phyloP scores from a whole-genome alignment of 1,140 invertebrate genomes.

The Drosophila tristis region DNA sequence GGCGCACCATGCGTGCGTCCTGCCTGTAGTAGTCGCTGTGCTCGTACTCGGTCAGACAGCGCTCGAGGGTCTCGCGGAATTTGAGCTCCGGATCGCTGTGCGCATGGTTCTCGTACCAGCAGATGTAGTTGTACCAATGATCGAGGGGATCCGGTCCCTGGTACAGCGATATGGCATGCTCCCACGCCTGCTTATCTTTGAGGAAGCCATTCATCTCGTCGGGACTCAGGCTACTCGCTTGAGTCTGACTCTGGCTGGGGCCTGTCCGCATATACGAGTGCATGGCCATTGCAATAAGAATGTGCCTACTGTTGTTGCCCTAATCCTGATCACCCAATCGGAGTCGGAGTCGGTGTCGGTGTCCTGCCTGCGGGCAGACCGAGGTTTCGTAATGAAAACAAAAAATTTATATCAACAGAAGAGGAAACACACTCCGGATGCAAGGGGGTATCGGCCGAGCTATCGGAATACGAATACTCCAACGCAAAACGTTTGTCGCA shows the following conservation, averaged over 20 bases:
- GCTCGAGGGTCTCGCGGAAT: conserved; percentile 90
- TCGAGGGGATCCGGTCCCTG: conserved; percentile 94
- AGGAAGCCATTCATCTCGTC: conserved; percentile 79
- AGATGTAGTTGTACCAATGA: conserved; percentile 94
- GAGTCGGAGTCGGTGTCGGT: too few relatives aligned
- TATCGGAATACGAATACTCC: too few relatives aligned
- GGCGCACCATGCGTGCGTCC: conserved; percentile 92
- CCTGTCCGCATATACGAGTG: conserved; percentile 68
- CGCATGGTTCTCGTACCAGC: conserved; percentile 95
- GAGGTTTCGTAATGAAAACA: too few relatives aligned
- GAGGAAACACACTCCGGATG: too few relatives aligned
- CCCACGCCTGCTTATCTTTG: conserved; percentile 87
- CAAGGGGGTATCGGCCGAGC: too few relatives aligned
- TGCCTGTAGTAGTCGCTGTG: conserved; percentile 92
- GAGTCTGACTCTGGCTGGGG: conserved; percentile 21
- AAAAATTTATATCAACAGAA: too few relatives aligned
- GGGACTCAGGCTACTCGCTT: conserved; percentile 44
- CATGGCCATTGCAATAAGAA: conserved; percentile 57
- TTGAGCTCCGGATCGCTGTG: conserved; percentile 93
- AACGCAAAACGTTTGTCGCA: too few relatives aligned
- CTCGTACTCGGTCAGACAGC: conserved; percentile 92
- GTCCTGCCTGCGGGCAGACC: too few relatives aligned
- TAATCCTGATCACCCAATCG: too few relatives aligned
- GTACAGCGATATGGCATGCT: conserved; percentile 92
- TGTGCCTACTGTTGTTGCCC: too few relatives aligned